Conservation (phyloP, 2,113 vertebrate species). For the Tragelaphus imberbis region DNA sequence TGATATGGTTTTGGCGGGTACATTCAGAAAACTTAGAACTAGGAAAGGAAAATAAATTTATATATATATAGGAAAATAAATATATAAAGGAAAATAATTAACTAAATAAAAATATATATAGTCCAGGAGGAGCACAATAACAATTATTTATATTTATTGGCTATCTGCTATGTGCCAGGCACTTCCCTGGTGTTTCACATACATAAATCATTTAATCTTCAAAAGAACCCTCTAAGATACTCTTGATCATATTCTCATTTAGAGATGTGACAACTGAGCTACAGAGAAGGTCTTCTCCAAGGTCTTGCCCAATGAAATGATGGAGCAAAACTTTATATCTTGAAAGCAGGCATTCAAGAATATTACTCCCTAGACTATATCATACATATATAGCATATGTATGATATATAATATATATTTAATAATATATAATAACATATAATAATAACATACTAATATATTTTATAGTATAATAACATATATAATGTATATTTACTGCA, state of each 20-base stretch:
- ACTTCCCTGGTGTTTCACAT: not conserved
- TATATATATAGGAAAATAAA: not conserved
- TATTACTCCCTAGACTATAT: not conserved
- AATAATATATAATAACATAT: not conserved
- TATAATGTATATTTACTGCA: not conserved
- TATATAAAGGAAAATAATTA: too few species aligned
- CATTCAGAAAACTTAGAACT: not conserved
- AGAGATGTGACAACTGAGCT: not conserved
- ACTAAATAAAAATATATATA: not conserved
- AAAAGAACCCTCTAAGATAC: not conserved
- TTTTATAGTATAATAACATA: not conserved
- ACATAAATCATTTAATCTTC: not conserved
- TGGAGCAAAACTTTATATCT: not conserved
- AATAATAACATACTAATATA: not conserved
- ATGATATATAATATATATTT: not conserved
- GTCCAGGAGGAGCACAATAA: not conserved
- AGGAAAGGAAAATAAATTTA: not conserved
- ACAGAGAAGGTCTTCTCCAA: not conserved
- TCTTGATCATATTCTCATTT: not conserved
- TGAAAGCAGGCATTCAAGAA: not conserved
- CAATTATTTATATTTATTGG: not conserved
- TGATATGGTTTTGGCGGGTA: not conserved
- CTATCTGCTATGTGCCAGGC: not conserved
- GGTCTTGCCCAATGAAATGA: not conserved
- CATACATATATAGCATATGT: not conserved